Percentiles rank a stretch among this genome's conserved stretches.
phyloP scores from a whole-genome alignment of 2,113 vertebrate species.

The Larimichthys polyactis region DNA sequence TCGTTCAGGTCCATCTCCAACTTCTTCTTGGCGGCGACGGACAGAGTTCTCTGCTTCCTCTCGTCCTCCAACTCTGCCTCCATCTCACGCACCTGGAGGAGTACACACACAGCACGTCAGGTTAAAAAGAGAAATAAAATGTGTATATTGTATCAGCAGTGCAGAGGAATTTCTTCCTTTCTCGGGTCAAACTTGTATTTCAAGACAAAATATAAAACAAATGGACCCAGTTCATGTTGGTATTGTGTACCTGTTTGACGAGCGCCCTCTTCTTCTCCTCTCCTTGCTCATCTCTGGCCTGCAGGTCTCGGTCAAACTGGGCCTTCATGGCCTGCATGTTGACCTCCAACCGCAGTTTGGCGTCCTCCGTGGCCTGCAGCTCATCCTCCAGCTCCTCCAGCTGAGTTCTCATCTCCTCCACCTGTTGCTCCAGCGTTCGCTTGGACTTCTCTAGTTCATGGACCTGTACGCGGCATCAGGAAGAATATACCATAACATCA shows the following conservation, averaged over 20 bases:
- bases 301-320: conserved; percentile 95
- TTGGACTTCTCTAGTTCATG: conserved; percentile 99
- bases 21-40: conserved; percentile 95
- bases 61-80: conserved; percentile 97
- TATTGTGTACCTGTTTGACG: conserved; percentile 91
- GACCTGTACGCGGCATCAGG: conserved; percentile 77
- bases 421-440: conserved; percentile 95
- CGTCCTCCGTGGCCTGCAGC: conserved; percentile 96
- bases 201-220: background rate
- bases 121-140: background rate
- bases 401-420: conserved; percentile 97
- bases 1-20: conserved; percentile 98
- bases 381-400: conserved; percentile 98
- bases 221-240: background rate
- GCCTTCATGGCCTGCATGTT: conserved; percentile 99
- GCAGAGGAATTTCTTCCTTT: background rate
- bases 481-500: background rate
- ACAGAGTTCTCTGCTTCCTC: conserved; percentile 94
- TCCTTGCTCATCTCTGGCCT: conserved; percentile 93
- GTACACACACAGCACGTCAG: background rate
- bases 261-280: conserved; percentile 96
- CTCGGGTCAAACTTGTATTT: background rate
- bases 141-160: background rate
- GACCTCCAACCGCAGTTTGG: conserved; percentile 96
- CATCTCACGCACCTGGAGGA: conserved; percentile 92